Percentiles rank a stretch among this genome's conserved stretches.
These are phyloP conservation scores for Coecobrya sp. DNA, from an alignment of 2,888 invertebrate species.

Conservation along the genomic window DNA sequence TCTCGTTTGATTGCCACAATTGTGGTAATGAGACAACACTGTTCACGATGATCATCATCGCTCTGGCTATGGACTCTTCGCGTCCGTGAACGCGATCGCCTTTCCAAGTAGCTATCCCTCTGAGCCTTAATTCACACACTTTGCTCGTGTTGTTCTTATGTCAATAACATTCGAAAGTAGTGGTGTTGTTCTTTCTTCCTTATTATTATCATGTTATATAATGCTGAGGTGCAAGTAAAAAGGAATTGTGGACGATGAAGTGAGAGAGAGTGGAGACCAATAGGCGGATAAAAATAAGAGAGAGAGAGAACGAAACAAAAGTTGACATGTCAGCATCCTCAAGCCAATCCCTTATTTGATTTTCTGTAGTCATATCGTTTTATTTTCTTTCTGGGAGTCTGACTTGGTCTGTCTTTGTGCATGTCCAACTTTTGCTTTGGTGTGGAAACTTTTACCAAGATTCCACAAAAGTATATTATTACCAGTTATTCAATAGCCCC, in stretches of 20 bases:
- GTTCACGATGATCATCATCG: conserved; percentile 1
- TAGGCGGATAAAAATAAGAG: background rate
- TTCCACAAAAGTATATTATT: background rate
- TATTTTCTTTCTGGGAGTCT: background rate
- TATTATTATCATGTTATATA: background rate
- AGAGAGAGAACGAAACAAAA: conserved; percentile 35
- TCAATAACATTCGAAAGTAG: background rate
- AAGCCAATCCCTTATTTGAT: conserved; percentile 39
- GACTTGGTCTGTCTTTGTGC: background rate
- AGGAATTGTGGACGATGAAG: background rate
- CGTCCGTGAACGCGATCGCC: conserved; percentile 5
- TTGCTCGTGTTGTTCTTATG: background rate
- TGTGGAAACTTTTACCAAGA: background rate
- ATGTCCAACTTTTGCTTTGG: background rate
- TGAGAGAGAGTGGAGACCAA: no score
- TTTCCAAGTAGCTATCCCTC: background rate
- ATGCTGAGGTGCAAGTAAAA: background rate
- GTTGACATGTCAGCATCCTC: conserved; percentile 50
- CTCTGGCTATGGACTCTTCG: background rate
- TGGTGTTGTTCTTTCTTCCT: background rate
- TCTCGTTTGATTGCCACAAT: conserved; percentile 70
- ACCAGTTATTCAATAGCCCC: background rate
- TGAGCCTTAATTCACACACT: background rate
- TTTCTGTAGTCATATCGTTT: conserved; percentile 7
- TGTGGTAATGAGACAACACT: conserved; percentile 68